Evolutionary conservation across 23 tunicate species (phyloP).

Genomic region (Halocynthia roretzi): DNA sequence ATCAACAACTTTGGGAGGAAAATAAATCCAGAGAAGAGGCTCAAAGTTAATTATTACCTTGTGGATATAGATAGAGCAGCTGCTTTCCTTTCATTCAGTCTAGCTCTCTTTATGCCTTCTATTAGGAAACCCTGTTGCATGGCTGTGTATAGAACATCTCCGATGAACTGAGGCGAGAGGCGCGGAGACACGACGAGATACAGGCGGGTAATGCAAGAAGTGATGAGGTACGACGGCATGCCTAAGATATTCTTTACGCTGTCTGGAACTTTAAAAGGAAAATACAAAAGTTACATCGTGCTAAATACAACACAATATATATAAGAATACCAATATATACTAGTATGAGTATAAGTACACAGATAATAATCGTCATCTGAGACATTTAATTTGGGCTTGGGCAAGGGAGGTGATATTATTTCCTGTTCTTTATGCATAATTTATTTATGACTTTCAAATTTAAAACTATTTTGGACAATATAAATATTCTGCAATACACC

Average conservation of each 20-base stretch:
- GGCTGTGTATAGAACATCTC: slow-evolving; percentile 38
- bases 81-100: slow-evolving; percentile 53
- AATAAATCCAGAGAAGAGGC: not conserved
- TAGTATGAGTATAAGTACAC: no score
- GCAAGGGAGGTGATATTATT: no score
- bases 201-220: slow-evolving; percentile 18
- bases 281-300: not conserved
- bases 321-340: no score
- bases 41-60: slow-evolving; percentile 20
- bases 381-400: no score
- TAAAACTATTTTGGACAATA: no score
- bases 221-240: slow-evolving; percentile 11
- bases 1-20: not conserved
- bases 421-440: no score
- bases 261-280: not conserved
- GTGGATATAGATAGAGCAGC: slow-evolving; percentile 31
- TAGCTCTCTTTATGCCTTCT: slow-evolving; percentile 36
- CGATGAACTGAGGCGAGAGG: slow-evolving; percentile 52
- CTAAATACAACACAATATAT: no score
- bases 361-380: no score
- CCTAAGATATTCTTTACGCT: not conserved
- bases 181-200: slow-evolving; percentile 62
- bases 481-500: no score
- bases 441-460: no score
- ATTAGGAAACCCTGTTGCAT: slow-evolving; percentile 40